Evolutionary conservation across 1,140 invertebrate species (phyloP), one percentile per base, ranked within the genome.

Genomic region (Camponotus vicinus): DNA sequence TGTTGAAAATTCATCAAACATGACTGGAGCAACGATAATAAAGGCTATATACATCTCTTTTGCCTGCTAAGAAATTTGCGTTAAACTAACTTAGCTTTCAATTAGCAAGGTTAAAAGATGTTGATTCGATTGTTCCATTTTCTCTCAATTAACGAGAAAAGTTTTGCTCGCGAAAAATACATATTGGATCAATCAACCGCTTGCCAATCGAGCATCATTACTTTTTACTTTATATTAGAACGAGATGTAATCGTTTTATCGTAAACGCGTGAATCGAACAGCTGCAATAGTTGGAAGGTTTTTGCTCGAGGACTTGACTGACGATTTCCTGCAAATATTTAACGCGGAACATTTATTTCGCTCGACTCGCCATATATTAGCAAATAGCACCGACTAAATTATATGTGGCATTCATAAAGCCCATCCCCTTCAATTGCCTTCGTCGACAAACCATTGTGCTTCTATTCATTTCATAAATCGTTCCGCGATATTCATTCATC

Each of bases 401-500:
- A 83, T 21, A 63, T 2, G 55, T 9, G 45, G 63, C 7, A 18
- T 55, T 83, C 55, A 40, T 83, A 83, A 83, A 83, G 6, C 6
- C 15, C 40, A 21, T 49, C 40, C 27, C 37, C 15, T 52, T 52
- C 37, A 82, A 82, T 82, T 45, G 21, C 52, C 15, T 27, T 55
- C 18, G 37, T 15, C 40, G 67, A 82, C 49, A n/a, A 42, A 21
- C 27, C 69, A 61, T 83, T 61, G 69, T 73, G 32, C 55, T 45
- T 73, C 27, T 37, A 34, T 63, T 82, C 40, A 37, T 83, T 57
- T 21, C 55, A 61, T 61, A 61, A 83, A 61, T 37, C 79, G 13
- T 73, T 63, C 11, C 69, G 69, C 55, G 79, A 64, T 75, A 73
- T 83, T 73, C 69, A 75, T 73, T n/a, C 32, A 34, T 82, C 37